These are phyloP conservation scores for Anagyrus pseudococci DNA, from an alignment of 2,888 invertebrate species.

Conservation along the genomic window DNA sequence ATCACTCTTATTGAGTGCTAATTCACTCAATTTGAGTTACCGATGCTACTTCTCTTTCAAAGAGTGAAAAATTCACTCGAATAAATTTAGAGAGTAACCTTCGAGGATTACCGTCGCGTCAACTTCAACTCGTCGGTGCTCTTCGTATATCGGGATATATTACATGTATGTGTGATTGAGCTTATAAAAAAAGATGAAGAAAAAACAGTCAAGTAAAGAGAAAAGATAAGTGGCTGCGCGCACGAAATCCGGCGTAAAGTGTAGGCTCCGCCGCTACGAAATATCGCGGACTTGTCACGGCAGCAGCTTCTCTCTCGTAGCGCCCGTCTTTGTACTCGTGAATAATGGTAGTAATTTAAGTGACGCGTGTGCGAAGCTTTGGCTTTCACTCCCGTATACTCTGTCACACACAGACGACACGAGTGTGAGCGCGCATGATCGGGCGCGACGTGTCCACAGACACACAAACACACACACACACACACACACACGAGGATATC, in stretches of 20 bases:
- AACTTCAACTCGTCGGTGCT: background rate
- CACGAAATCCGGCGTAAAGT: conserved; percentile 7
- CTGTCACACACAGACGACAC: too few species aligned
- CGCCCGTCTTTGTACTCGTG: background rate
- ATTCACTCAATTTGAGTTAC: conserved; percentile 27
- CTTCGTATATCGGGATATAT: too few species aligned
- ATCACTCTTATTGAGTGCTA: too few species aligned
- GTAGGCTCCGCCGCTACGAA: conserved; percentile 55
- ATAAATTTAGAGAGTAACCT: background rate
- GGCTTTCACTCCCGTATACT: conserved; percentile 12
- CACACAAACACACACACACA: too few species aligned
- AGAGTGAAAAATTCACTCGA: too few species aligned
- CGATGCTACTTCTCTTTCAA: too few species aligned
- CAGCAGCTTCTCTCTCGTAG: conserved; percentile 46
- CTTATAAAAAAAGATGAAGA: too few species aligned
- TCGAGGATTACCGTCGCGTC: too few species aligned
- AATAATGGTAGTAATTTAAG: conserved; percentile 29
- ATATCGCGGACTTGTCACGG: conserved; percentile 54
- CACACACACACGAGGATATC: conserved; percentile 49
- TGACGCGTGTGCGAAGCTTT: conserved; percentile 30
- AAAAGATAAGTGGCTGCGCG: background rate
- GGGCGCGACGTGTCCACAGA: too few species aligned
- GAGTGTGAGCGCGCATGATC: conserved; percentile 43
- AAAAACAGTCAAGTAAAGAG: too few species aligned
- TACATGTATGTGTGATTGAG: too few species aligned